Conservation (phyloP, 2,797 vertebrate genomes). For the Lophotriccus pileatus region DNA sequence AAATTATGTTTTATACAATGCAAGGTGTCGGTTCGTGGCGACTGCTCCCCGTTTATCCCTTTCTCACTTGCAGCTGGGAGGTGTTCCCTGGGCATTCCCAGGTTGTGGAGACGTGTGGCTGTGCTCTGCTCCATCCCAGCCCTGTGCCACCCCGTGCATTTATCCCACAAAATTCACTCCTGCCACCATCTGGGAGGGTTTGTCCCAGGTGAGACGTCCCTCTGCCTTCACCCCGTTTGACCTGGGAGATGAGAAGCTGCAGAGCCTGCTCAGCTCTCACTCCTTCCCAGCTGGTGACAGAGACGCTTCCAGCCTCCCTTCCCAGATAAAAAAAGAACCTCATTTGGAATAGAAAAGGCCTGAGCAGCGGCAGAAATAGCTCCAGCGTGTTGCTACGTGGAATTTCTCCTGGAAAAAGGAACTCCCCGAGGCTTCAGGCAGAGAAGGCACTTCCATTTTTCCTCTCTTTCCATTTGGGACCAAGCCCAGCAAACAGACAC, state of each 20-base stretch:
- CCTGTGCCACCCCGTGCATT: background rate
- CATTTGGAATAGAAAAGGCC: background rate
- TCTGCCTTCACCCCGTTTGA: background rate
- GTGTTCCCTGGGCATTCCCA: background rate
- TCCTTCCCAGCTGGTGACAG: background rate
- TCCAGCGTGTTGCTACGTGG: background rate
- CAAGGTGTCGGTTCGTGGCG: background rate
- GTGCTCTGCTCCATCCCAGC: background rate
- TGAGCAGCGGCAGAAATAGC: background rate
- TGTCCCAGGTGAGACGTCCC: background rate
- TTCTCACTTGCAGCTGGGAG: background rate
- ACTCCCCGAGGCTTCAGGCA: background rate
- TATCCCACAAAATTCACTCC: background rate
- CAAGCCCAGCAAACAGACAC: background rate
- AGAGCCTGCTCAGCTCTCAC: background rate
- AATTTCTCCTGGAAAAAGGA: background rate
- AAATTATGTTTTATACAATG: conserved; percentile 48
- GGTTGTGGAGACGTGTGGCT: accelerated
- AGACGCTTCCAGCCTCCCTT: background rate
- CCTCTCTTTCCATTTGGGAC: background rate
- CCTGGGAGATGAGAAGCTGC: background rate
- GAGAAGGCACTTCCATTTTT: background rate
- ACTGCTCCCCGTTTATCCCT: background rate
- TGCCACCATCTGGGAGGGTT: background rate
- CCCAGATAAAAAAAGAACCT: background rate